Conservation (phyloP, 2,113 vertebrate genomes). For the Saguinus midas region DNA sequence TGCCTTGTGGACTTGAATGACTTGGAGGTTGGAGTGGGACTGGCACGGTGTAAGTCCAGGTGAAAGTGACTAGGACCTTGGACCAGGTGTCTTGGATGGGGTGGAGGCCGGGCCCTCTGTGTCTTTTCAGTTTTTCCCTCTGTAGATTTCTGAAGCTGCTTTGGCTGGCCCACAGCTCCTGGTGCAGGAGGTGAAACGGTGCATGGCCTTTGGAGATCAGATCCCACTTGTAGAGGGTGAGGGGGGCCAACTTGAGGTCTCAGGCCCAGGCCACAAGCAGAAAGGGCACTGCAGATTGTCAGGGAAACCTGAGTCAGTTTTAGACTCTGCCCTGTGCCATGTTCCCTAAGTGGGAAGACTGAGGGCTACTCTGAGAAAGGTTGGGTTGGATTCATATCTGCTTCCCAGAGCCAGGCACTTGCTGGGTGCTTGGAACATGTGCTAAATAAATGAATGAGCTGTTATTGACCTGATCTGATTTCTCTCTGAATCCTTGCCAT, state of each 20-base stretch:
- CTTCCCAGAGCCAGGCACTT: no score
- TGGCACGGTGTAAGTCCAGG: rapidly evolving
- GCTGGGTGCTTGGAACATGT: neutral
- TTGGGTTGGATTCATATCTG: neutral
- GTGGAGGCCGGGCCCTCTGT: neutral
- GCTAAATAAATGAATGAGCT: no score
- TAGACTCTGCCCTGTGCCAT: neutral
- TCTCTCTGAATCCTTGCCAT: neutral
- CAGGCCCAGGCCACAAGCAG: no score
- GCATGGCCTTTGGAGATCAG: neutral
- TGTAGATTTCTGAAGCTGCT: neutral
- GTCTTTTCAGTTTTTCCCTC: neutral
- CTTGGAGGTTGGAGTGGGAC: neutral
- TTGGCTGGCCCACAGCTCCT: rapidly evolving
- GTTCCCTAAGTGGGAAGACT: neutral
- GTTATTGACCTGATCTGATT: neutral
- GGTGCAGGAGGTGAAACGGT: rapidly evolving
- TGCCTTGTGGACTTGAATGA: neutral
- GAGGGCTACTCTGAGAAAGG: no score
- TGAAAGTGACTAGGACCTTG: neutral
- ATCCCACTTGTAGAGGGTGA: neutral
- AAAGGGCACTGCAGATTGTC: neutral
- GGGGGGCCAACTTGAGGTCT: neutral
- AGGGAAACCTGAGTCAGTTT: neutral
- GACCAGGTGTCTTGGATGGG: neutral